A percentile compares a stretch with the other conserved stretches of the same genome.
phyloP scores from a whole-genome alignment of 2,888 invertebrate species.

The Rhogogaster chlorosoma region DNA sequence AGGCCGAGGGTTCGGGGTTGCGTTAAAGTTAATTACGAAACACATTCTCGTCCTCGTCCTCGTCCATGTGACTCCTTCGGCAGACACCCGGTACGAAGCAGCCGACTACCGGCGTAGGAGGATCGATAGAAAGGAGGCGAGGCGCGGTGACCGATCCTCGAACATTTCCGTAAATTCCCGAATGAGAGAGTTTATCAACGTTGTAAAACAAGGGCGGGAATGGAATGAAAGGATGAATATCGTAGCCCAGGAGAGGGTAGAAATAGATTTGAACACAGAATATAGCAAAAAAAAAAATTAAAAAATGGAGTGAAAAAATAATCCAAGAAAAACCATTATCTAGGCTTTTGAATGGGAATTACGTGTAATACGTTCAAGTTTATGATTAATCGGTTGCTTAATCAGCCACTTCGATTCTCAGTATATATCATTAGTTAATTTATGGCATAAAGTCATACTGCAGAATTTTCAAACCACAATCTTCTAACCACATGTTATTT shows the following conservation, averaged over 20 bases:
- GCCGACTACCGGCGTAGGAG: slow-evolving; percentile 4
- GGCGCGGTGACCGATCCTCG: slow-evolving; percentile 44
- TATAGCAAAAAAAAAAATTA: not conserved
- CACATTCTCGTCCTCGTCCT: not conserved
- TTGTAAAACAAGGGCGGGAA: not conserved
- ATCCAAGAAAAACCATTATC: not conserved
- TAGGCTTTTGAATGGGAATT: not conserved
- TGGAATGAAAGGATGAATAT: not conserved
- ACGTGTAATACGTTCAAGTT: not conserved
- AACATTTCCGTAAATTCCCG: slow-evolving; percentile 42
- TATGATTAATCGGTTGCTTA: not conserved
- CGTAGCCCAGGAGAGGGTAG: not conserved
- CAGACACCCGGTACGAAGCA: slow-evolving; percentile 44
- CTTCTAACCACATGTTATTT: not conserved
- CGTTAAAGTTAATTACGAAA: slow-evolving; percentile 12
- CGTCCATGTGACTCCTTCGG: slow-evolving; percentile 28
- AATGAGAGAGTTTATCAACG: not conserved
- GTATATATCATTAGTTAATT: not conserved
- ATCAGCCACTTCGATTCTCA: not conserved
- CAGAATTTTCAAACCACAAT: not conserved
- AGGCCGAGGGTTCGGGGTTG: not conserved
- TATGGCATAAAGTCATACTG: not conserved
- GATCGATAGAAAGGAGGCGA: slow-evolving; percentile 53
- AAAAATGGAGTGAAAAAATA: not conserved
- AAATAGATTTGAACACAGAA: no score